These are phyloP conservation scores for Aptenodytes forsteri DNA, from an alignment of 2,113 vertebrate genomes.

Conservation along the genomic window DNA sequence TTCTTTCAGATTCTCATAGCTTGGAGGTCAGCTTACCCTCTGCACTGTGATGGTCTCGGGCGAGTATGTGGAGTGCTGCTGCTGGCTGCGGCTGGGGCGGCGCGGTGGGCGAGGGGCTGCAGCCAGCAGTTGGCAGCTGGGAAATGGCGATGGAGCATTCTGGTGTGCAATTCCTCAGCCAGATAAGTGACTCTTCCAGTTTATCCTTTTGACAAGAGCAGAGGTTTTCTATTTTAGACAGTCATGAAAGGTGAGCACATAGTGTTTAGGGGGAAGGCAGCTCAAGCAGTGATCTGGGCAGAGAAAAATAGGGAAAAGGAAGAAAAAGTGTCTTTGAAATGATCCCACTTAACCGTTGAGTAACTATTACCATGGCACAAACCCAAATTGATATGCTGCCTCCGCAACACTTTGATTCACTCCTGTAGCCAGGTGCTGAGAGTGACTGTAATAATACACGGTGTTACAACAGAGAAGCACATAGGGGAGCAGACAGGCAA, in stretches of 20 bases:
- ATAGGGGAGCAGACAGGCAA: constrained; percentile 26
- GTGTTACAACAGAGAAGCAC: constrained; percentile 39
- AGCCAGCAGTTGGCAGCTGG: not conserved
- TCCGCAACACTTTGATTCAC: constrained; percentile 55
- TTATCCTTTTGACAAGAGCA: constrained; percentile 52
- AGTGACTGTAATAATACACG: constrained; percentile 48
- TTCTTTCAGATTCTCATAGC: not conserved
- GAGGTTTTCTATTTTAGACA: constrained; percentile 35
- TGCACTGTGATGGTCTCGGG: not conserved
- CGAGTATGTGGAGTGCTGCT: not conserved
- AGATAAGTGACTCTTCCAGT: constrained; percentile 29
- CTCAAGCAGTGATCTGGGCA: constrained; percentile 29
- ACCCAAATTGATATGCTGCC: constrained; percentile 54
- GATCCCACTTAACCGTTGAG: constrained; percentile 39
- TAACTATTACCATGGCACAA: constrained; percentile 33
- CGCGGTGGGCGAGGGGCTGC: not conserved
- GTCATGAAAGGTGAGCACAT: constrained; percentile 37
- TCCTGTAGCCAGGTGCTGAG: constrained; percentile 49
- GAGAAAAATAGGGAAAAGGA: constrained; percentile 11
- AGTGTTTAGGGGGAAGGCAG: constrained; percentile 18
- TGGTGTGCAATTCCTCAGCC: not conserved
- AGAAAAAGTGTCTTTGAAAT: constrained; percentile 44
- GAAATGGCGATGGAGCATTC: not conserved
- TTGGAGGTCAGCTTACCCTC: not conserved
- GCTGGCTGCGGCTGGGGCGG: not conserved